Percentiles rank a stretch among this genome's conserved stretches.
Evolutionary conservation across 2,113 vertebrate genomes (phyloP).

Genomic region (Gila orcuttii): DNA sequence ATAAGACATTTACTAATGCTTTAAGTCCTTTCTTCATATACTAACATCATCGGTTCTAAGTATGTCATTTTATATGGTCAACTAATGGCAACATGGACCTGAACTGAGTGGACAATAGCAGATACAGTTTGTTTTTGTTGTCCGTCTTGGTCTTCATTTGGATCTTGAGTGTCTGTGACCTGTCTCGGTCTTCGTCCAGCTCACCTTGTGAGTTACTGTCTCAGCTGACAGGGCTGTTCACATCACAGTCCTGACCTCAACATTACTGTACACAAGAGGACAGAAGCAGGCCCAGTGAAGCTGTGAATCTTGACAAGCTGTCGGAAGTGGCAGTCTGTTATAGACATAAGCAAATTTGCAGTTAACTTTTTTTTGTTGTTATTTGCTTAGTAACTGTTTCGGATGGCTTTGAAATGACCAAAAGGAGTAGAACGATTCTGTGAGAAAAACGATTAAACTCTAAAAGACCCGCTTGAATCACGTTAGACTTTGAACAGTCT

Average conservation of each 20-base stretch:
- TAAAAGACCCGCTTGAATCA: neutral
- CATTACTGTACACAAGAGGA: constrained; percentile 29
- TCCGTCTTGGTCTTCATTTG: constrained; percentile 35
- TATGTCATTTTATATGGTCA: constrained; percentile 32
- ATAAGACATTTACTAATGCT: neutral
- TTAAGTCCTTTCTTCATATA: neutral
- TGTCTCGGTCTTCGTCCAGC: constrained; percentile 38
- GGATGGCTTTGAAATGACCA: neutral
- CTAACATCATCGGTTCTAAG: neutral
- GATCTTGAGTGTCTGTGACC: constrained; percentile 41
- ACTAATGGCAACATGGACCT: constrained; percentile 9
- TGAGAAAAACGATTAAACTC: neutral
- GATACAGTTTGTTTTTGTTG: constrained; percentile 37
- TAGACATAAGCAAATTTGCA: neutral
- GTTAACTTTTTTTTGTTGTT: neutral
- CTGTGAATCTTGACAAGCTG: constrained; percentile 7
- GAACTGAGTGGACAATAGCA: constrained; percentile 29
- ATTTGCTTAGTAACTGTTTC: neutral
- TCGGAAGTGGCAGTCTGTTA: neutral
- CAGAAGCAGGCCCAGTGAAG: neutral
- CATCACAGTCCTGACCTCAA: constrained; percentile 42
- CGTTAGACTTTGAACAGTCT: neutral
- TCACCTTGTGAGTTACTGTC: constrained; percentile 47
- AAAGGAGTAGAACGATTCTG: neutral
- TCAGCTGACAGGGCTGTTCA: constrained; percentile 45